These are phyloP conservation scores for Diadumene lineata DNA, from an alignment of 92 coral and sea anemone genomes.

Conservation along the genomic window DNA sequence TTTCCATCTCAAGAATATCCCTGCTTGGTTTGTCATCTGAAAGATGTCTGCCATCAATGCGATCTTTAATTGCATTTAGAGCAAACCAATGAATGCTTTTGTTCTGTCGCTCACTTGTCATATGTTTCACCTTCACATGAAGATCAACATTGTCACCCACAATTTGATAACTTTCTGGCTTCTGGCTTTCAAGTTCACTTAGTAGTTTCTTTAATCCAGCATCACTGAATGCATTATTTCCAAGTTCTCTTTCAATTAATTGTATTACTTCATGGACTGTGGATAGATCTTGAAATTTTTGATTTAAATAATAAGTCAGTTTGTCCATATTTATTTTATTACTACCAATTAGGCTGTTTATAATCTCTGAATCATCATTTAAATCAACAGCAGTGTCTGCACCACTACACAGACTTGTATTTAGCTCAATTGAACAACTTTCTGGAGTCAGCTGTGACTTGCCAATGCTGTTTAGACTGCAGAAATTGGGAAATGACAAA, in stretches of 20 bases:
- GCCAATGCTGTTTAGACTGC: too few relatives aligned
- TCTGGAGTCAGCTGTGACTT: too few relatives aligned
- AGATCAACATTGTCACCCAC: constrained; percentile 65
- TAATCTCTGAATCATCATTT: background rate
- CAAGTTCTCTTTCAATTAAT: background rate
- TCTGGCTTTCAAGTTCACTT: background rate
- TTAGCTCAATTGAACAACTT: background rate
- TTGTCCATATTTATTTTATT: background rate
- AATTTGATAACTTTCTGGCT: constrained; percentile 45
- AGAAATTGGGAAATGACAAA: constrained; percentile 11
- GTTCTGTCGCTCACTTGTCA: constrained; percentile 53
- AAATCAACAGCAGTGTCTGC: background rate
- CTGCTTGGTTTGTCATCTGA: constrained; percentile 39
- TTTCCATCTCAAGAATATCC: constrained; percentile 39
- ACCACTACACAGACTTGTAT: background rate
- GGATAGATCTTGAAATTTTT: background rate
- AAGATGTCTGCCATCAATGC: constrained; percentile 23
- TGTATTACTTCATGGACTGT: background rate
- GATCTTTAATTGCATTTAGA: constrained; percentile 58
- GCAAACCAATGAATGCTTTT: constrained; percentile 76
- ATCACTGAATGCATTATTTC: background rate
- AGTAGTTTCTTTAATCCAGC: background rate
- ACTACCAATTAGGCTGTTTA: background rate
- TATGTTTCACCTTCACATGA: constrained; percentile 55
- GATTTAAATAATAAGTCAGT: background rate